Base-by-base conservation (phyloP, 2,888 invertebrate genomes). In the Cetonia aurata region DNA sequence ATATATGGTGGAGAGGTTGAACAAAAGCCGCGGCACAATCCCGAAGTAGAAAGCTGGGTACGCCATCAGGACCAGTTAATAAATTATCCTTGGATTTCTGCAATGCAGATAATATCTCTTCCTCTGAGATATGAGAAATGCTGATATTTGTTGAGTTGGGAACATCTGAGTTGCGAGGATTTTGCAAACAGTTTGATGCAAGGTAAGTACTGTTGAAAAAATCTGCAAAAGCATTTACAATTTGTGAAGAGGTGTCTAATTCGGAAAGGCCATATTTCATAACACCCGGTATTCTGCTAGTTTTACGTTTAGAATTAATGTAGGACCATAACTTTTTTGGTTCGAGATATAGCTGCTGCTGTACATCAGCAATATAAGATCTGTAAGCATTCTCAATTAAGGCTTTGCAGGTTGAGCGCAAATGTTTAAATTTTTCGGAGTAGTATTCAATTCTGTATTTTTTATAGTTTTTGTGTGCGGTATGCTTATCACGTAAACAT, bases 21-120 rank as follows among this genome's bases (percentile, higher is more conserved):
- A 37, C 33, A 44, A 59, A 41, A 13, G 6, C 25, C n/a, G 13
- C 59, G 4, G 59, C 15, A 19, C 59, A 41, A 37, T 59, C 59
- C 31, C 59, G 41, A 13, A 59, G 15, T 15, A 59, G 6, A 41
- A 59, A 59, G 17, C 59, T 44, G 1, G 59, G 41, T 33, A 59
- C n/a, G 10, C 37, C 59, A 56, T 56, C 56, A 9, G 56, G 17
- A 31, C 56, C 56, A 13, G 31, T 9, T 13, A 50, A 50, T 50
- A 50, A 50, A 9, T 12, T 19, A 50, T 50, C 19, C 15, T 50
- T 50, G 15, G 50, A 50, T 19, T 50, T 50, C 13, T 15, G 15
- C 10, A 50, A 19, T 15, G 50, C 50, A 17, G 13, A 15, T 19
- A 50, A 15, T n/a, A 50, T 19, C 13, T 50, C 50, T 15, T 15